Evolutionary conservation across 2,797 vertebrate species (phyloP).

Genomic region (Argyrosomus regius): DNA sequence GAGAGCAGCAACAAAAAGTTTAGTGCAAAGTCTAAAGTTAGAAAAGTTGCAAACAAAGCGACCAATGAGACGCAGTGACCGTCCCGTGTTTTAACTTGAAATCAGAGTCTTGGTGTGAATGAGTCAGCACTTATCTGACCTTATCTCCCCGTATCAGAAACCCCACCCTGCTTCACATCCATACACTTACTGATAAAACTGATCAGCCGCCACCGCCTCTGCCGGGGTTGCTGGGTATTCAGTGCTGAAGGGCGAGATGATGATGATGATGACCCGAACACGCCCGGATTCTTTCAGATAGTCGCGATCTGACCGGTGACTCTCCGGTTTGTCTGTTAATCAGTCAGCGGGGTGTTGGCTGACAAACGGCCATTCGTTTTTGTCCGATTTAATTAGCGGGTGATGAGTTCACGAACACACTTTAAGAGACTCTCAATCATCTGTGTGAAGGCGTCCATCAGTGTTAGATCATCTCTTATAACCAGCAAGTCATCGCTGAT

Average conservation of each 20-base stretch:
- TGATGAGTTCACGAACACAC: not conserved
- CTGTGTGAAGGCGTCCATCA: not conserved
- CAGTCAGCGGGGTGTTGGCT: conserved; percentile 1
- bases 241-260: conserved; percentile 4
- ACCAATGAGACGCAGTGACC: too few species aligned
- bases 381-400: not conserved
- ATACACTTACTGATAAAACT: not conserved
- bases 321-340: not conserved
- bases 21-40: not conserved
- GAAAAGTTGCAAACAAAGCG: not conserved
- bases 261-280: conserved; percentile 1
- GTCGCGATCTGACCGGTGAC: conserved; percentile 14
- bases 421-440: not conserved
- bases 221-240: not conserved
- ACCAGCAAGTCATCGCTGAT: too few species aligned
- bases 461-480: too few species aligned
- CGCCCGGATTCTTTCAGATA: conserved; percentile 44
- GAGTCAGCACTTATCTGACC: conserved; percentile 35
- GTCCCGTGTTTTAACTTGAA: not conserved
- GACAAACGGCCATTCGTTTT: not conserved
- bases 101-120: not conserved
- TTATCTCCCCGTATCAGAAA: conserved; percentile 5
- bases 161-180: conserved; percentile 17
- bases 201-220: not conserved
- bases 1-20: not conserved